phyloP scores from a whole-genome alignment of 2,113 vertebrate genomes.

The Pyrgilauda ruficollis region DNA sequence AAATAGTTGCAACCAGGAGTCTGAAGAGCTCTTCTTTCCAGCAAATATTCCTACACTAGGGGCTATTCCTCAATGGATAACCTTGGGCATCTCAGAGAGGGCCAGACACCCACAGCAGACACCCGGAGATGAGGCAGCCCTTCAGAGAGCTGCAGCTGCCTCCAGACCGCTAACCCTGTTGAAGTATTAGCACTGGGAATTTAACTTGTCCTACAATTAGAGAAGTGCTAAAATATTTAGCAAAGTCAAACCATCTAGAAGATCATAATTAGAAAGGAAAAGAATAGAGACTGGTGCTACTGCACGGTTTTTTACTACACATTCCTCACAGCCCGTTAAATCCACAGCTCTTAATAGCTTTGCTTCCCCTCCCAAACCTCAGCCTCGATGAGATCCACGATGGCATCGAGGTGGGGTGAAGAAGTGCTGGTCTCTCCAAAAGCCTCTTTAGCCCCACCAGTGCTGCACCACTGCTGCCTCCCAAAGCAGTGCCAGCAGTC shows the following conservation, averaged over 20 bases:
- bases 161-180: not conserved
- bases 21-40: not conserved
- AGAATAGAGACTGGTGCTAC: not conserved
- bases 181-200: not conserved
- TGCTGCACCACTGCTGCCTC: not conserved
- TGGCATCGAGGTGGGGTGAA: fast-evolving
- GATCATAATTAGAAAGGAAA: not conserved
- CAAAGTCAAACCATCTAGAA: not conserved
- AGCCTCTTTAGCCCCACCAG: not conserved
- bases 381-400: not conserved
- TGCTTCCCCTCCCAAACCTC: not conserved
- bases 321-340: not conserved
- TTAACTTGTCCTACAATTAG: conserved; percentile 7
- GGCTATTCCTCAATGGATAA: not conserved
- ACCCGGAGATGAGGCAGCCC: not conserved
- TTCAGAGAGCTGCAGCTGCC: not conserved
- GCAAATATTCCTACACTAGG: not conserved
- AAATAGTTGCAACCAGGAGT: not conserved
- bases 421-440: not conserved
- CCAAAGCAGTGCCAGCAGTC: not conserved
- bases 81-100: not conserved
- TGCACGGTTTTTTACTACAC: not conserved
- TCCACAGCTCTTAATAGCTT: not conserved
- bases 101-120: not conserved
- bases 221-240: not conserved